phyloP scores from a whole-genome alignment of 2,113 vertebrate species.

The Eulemur rufifrons region DNA sequence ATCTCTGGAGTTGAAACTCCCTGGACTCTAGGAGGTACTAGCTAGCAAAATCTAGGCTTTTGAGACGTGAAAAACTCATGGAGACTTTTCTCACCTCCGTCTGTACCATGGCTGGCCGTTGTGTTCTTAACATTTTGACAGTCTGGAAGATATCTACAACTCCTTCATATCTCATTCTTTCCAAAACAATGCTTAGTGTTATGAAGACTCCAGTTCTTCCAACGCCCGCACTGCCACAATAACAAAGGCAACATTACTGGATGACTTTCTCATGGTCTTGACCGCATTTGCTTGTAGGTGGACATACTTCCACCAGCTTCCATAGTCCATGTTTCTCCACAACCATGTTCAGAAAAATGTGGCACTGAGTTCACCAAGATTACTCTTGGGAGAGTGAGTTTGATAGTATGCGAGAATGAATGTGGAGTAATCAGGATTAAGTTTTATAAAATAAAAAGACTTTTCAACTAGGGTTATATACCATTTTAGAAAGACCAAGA shows the following conservation, averaged over 20 bases:
- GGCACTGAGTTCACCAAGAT: not conserved
- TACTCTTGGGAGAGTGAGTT: not conserved
- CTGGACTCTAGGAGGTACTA: not conserved
- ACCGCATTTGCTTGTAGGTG: not conserved
- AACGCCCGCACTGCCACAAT: constrained; percentile 92
- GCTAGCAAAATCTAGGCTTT: not conserved
- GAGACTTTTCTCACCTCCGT: constrained; percentile 92
- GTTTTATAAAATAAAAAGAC: not conserved
- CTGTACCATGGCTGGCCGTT: constrained; percentile 99
- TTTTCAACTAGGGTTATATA: not conserved
- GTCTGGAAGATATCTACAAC: constrained; percentile 99
- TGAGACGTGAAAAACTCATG: not conserved
- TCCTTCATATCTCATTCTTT: constrained; percentile 99
- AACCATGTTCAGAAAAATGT: not conserved
- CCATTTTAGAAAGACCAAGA: not conserved
- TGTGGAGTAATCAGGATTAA: not conserved
- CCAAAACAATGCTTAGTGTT: constrained; percentile 98
- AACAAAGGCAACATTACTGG: constrained; percentile 51
- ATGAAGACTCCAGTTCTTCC: constrained; percentile 99
- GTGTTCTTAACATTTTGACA: constrained; percentile 99
- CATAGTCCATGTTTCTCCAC: not conserved
- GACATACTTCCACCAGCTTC: not conserved
- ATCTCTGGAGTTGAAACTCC: not conserved
- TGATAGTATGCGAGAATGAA: not conserved
- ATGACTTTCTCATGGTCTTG: not conserved